These are phyloP conservation scores for Falco peregrinus DNA, from an alignment of 2,797 vertebrate genomes.

Conservation along the genomic window DNA sequence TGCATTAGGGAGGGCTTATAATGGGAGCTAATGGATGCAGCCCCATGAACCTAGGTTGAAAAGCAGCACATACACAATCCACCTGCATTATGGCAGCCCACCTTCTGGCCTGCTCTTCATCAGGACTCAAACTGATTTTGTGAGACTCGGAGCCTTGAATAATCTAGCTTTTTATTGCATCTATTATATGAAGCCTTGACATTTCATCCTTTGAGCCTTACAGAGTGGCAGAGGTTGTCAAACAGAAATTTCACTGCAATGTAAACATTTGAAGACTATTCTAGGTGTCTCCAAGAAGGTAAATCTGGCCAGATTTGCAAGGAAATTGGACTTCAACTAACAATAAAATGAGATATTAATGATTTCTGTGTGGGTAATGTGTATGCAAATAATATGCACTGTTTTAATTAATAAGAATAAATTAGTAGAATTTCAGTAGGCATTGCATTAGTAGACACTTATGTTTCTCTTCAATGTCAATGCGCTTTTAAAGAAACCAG, in stretches of 20 bases:
- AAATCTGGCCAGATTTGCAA: not conserved
- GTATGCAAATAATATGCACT: not conserved
- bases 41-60: not conserved
- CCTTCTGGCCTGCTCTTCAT: not conserved
- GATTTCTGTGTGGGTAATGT: not conserved
- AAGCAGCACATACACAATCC: not conserved
- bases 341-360: not conserved
- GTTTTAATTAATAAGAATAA: not conserved
- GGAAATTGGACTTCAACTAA: not conserved
- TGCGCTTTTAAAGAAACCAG: not conserved
- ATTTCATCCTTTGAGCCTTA: not conserved
- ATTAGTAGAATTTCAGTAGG: not conserved
- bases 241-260: not conserved
- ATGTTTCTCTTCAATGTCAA: not conserved
- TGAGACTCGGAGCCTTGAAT: not conserved
- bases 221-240: not conserved
- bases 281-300: not conserved
- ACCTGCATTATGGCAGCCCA: not conserved
- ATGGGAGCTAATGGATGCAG: not conserved
- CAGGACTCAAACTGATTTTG: not conserved
- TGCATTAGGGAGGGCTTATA: not conserved
- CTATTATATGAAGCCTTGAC: not conserved
- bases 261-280: not conserved
- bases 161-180: not conserved
- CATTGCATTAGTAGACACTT: not conserved